These are phyloP conservation scores for Fragum sueziense DNA, from an alignment of 2,888 invertebrate genomes.

Conservation along the genomic window DNA sequence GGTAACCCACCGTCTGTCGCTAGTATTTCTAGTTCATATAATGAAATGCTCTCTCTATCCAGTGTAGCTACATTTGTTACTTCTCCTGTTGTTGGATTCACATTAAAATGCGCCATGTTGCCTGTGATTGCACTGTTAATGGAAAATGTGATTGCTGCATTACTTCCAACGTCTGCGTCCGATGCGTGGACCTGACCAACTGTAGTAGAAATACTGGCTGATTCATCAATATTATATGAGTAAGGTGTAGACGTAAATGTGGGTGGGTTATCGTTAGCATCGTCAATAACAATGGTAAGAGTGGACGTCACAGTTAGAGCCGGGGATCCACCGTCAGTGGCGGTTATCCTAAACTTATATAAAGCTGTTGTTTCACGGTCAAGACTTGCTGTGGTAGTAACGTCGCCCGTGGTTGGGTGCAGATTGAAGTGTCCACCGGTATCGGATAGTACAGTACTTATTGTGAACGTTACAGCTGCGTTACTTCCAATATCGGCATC, in stretches of 20 bases:
- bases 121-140: no score
- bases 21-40: slow-evolving; percentile 64
- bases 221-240: no score
- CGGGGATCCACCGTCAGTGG: slow-evolving; percentile 66
- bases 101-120: no score
- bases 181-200: no score
- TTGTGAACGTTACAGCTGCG: slow-evolving; percentile 62
- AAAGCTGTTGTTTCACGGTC: slow-evolving; percentile 68
- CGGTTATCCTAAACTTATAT: slow-evolving; percentile 66
- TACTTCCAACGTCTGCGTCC: no score
- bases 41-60: slow-evolving; percentile 69
- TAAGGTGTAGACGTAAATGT: slow-evolving; percentile 38
- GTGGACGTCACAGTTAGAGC: slow-evolving; percentile 57
- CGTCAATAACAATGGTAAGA: slow-evolving; percentile 51
- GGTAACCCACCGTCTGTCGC: slow-evolving; percentile 46
- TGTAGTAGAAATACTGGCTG: no score
- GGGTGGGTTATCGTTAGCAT: slow-evolving; percentile 73
- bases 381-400: slow-evolving; percentile 39
- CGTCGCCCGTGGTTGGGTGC: slow-evolving; percentile 59
- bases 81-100: no score
- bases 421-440: slow-evolving; percentile 63
- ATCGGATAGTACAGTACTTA: slow-evolving; percentile 68
- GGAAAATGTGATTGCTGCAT: no score
- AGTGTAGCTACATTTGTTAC: slow-evolving; percentile 30
- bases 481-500: slow-evolving; percentile 71